Evolutionary conservation across 2,797 vertebrate genomes (phyloP).

Genomic region (Hafferia zeledoni): DNA sequence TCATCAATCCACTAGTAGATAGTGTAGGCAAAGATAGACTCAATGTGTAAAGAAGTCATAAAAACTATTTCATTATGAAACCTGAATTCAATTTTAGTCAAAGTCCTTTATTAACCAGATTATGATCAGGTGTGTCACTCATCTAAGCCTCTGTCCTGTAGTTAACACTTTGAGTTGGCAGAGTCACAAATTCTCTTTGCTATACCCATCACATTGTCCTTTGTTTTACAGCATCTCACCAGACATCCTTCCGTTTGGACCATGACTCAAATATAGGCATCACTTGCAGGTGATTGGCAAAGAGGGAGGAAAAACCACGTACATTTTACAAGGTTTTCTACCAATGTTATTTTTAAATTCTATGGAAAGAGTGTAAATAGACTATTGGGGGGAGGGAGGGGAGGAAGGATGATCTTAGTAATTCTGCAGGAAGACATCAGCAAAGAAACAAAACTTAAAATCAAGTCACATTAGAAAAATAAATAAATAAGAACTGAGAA

Average conservation of each 20-base stretch:
- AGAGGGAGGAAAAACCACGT: neutral
- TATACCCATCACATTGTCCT: neutral
- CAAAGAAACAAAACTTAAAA: neutral
- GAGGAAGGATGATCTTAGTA: neutral
- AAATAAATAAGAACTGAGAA: neutral
- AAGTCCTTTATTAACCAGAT: slow-evolving; percentile 62
- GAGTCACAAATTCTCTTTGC: neutral
- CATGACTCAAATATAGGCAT: neutral
- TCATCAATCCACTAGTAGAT: slow-evolving; percentile 1
- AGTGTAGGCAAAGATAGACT: slow-evolving; percentile 16
- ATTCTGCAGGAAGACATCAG: neutral
- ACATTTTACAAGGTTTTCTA: neutral
- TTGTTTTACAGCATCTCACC: neutral
- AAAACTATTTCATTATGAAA: slow-evolving; percentile 36
- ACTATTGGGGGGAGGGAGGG: neutral
- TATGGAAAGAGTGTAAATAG: neutral
- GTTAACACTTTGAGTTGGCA: neutral
- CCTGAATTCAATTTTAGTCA: slow-evolving; percentile 14
- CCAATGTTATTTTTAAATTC: neutral
- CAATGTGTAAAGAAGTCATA: slow-evolving; percentile 2
- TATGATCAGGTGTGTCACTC: slow-evolving; percentile 38
- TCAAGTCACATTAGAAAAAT: neutral
- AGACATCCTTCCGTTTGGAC: neutral
- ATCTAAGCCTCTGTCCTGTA: neutral
- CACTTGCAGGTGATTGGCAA: neutral